These are phyloP conservation scores for Phaethon lepturus DNA, from an alignment of 2,113 vertebrate species.

Conservation along the genomic window DNA sequence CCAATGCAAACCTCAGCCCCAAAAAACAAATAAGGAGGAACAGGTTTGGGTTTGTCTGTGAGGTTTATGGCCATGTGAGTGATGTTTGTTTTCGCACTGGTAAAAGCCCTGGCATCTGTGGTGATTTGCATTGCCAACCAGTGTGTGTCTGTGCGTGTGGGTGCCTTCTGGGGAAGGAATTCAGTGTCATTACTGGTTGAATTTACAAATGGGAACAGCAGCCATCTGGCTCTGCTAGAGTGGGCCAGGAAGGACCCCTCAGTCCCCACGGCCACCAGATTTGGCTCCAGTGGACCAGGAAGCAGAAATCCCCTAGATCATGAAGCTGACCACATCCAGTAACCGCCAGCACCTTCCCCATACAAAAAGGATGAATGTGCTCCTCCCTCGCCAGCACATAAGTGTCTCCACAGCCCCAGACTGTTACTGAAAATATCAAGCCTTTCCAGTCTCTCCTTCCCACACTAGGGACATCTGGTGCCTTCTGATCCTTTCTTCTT, in stretches of 20 bases:
- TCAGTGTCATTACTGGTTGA: background rate
- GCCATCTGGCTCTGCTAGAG: background rate
- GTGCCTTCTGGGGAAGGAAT: background rate
- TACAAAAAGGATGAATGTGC: background rate
- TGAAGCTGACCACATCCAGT: background rate
- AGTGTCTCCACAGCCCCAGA: background rate
- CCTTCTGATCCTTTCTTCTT: background rate
- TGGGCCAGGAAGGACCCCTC: background rate
- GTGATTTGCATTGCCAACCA: background rate
- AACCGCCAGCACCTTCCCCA: background rate
- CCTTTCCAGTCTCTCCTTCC: background rate
- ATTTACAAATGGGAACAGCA: background rate
- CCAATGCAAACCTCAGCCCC: background rate
- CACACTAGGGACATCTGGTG: background rate
- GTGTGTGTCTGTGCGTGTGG: background rate
- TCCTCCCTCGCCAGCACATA: background rate
- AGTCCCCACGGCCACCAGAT: accelerated
- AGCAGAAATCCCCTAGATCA: background rate
- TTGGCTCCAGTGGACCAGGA: background rate
- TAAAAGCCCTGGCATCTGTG: background rate
- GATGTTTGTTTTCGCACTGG: background rate
- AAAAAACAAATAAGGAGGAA: background rate
- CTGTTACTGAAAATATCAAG: background rate
- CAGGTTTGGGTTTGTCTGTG: background rate
- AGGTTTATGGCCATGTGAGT: background rate